phyloP scores from a whole-genome alignment of 1,140 invertebrate genomes.

The Calycopis cecrops region DNA sequence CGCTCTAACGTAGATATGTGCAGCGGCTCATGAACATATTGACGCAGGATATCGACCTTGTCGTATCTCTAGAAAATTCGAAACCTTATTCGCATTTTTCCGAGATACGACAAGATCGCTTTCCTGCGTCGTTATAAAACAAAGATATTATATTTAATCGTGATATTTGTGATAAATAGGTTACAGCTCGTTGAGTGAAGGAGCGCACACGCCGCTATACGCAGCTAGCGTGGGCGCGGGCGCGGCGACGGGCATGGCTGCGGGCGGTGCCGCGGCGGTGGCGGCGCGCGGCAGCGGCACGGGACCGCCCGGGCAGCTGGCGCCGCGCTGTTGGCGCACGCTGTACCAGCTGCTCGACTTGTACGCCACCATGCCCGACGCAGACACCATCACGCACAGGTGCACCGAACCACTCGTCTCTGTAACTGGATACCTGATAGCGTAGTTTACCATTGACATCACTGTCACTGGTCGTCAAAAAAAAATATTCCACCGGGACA shows the following conservation, averaged over 20 bases:
- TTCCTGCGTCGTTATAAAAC: too few relatives aligned
- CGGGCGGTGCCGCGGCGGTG: constrained; percentile 32
- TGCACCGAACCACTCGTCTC: constrained; percentile 14
- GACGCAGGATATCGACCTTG: too few relatives aligned
- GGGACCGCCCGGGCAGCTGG: constrained; percentile 66
- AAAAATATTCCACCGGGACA: too few relatives aligned
- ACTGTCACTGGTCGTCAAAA: too few relatives aligned
- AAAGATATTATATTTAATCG: too few relatives aligned
- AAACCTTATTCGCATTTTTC: too few relatives aligned
- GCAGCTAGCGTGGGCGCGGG: constrained; percentile 37
- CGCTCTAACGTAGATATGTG: too few relatives aligned
- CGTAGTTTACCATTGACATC: too few relatives aligned
- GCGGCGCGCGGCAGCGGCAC: constrained; percentile 35
- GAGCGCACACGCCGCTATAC: constrained; percentile 83
- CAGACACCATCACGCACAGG: constrained; percentile 87
- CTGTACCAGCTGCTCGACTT: constrained; percentile 94
- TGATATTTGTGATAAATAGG: constrained; percentile 38
- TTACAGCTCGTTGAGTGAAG: constrained; percentile 82
- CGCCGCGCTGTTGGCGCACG: constrained; percentile 94
- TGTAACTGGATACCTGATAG: too few relatives aligned
- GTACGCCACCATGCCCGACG: constrained; percentile 95
- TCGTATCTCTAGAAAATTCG: too few relatives aligned
- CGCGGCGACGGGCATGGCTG: constrained; percentile 22
- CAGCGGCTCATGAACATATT: too few relatives aligned
- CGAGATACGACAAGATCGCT: too few relatives aligned